Conservation (phyloP, 1,140 invertebrate species). For the Drosophila lacertosa region DNA sequence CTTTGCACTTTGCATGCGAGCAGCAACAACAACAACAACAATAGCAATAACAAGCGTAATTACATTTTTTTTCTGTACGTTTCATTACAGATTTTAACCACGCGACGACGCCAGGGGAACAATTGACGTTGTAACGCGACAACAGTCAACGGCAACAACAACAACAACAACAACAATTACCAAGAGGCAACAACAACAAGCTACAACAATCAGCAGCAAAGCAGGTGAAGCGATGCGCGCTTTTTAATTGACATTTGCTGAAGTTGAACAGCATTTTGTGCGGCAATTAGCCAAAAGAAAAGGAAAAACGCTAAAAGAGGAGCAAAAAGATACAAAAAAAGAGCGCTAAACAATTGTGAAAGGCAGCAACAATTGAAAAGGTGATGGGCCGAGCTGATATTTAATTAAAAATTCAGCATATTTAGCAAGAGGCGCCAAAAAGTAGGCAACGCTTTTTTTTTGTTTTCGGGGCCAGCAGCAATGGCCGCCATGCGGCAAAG, state of each 20-base stretch:
- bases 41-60: slow-evolving; percentile 62
- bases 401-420: slow-evolving; percentile 77
- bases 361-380: slow-evolving; percentile 46
- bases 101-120: slow-evolving; percentile 55
- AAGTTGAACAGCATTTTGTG: slow-evolving; percentile 65
- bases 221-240: slow-evolving; percentile 59
- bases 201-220: slow-evolving; percentile 28
- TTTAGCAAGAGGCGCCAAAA: slow-evolving; percentile 32
- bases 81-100: slow-evolving; percentile 81
- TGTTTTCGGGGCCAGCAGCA: slow-evolving; percentile 9
- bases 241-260: slow-evolving; percentile 81
- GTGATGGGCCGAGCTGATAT: slow-evolving; percentile 65
- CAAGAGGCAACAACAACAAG: slow-evolving; percentile 16
- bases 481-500: slow-evolving; percentile 59
- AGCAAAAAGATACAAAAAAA: slow-evolving; percentile 47
- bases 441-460: slow-evolving; percentile 64
- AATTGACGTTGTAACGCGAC: slow-evolving; percentile 74
- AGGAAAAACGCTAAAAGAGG: background rate
- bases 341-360: slow-evolving; percentile 57
- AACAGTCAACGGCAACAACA: slow-evolving; percentile 67
- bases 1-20: slow-evolving; percentile 61
- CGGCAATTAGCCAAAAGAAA: slow-evolving; percentile 63
- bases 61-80: slow-evolving; percentile 77
- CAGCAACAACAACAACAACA: slow-evolving; percentile 35
- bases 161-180: slow-evolving; percentile 20